phyloP scores from a whole-genome alignment of 2,888 invertebrate genomes.

The Hipparchia semele region DNA sequence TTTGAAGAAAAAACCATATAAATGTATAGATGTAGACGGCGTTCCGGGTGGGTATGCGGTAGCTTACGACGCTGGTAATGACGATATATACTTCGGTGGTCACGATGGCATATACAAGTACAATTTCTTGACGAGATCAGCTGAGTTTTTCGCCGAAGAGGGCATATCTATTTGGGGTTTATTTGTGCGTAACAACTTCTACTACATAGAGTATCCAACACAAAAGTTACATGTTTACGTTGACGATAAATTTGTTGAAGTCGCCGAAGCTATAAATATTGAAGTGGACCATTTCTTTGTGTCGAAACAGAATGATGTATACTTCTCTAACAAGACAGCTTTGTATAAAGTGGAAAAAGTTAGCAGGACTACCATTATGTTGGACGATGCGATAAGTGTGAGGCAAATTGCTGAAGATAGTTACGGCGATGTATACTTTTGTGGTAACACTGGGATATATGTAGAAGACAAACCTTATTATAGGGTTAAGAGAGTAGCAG shows the following conservation, averaged over 20 bases:
- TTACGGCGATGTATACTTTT: slow-evolving; percentile 66
- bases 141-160: slow-evolving; percentile 66
- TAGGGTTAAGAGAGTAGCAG: slow-evolving; percentile 54
- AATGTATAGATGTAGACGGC: slow-evolving; percentile 53
- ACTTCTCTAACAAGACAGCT: slow-evolving; percentile 69
- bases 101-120: slow-evolving; percentile 75
- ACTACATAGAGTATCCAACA: slow-evolving; percentile 69
- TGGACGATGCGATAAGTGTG: slow-evolving; percentile 58
- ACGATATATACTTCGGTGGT: slow-evolving; percentile 72
- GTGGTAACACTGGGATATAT: slow-evolving; percentile 62
- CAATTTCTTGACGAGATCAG: slow-evolving; percentile 61
- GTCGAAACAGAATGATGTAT: slow-evolving; percentile 59
- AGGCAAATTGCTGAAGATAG: slow-evolving; percentile 66
- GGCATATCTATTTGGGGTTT: slow-evolving; percentile 70
- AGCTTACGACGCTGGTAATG: slow-evolving; percentile 66
- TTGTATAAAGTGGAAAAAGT: slow-evolving; percentile 63
- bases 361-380: slow-evolving; percentile 46
- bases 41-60: slow-evolving; percentile 69
- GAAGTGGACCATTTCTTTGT: slow-evolving; percentile 68
- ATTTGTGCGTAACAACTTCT: slow-evolving; percentile 64
- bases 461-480: slow-evolving; percentile 63
- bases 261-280: slow-evolving; percentile 59
- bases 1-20: slow-evolving; percentile 47
- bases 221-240: slow-evolving; percentile 64
- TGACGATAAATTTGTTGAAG: slow-evolving; percentile 57